Percentiles rank a stretch among this genome's conserved stretches.
Evolutionary conservation across 2,888 invertebrate species (phyloP).

Genomic region (Aproaerema taeniolella): DNA sequence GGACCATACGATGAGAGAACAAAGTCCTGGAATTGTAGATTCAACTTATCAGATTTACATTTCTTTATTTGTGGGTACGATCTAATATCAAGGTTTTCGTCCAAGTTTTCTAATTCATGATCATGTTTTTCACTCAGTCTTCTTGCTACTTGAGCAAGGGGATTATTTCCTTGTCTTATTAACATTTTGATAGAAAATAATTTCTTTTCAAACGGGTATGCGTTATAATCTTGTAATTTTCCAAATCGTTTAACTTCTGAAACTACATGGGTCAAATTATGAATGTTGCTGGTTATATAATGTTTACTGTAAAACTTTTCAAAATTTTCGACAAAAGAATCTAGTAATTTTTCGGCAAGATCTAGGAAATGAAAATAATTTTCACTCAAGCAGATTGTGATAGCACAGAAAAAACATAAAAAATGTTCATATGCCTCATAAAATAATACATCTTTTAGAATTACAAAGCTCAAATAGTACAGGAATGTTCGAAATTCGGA

Average conservation of each 20-base stretch:
- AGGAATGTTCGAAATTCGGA: slow-evolving; percentile 12
- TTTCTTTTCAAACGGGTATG: slow-evolving; percentile 20
- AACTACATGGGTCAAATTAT: slow-evolving; percentile 13
- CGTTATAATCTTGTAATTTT: slow-evolving; percentile 12
- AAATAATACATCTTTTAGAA: slow-evolving; percentile 6
- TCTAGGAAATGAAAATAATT: slow-evolving; percentile 5
- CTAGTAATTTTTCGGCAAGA: background rate
- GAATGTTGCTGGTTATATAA: slow-evolving; percentile 17
- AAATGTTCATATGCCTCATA: slow-evolving; percentile 1
- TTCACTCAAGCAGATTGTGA: slow-evolving; percentile 6
- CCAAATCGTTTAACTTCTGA: slow-evolving; percentile 15
- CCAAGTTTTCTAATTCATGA: background rate
- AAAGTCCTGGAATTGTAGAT: slow-evolving; percentile 11
- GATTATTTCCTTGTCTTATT: slow-evolving; percentile 18
- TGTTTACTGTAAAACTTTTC: slow-evolving; percentile 2
- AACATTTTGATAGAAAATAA: slow-evolving; percentile 16
- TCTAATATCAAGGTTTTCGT: background rate
- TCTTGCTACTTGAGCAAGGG: too few species aligned
- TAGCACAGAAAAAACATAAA: slow-evolving; percentile 4
- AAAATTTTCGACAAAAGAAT: slow-evolving; percentile 3
- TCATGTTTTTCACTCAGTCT: slow-evolving; percentile 12
- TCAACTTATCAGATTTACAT: background rate
- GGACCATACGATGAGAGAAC: too few species aligned
- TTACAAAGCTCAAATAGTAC: slow-evolving; percentile 11
- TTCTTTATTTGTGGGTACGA: slow-evolving; percentile 4